Evolutionary conservation across 2,888 invertebrate species (phyloP).

Genomic region (Ctenicera cuprea): DNA sequence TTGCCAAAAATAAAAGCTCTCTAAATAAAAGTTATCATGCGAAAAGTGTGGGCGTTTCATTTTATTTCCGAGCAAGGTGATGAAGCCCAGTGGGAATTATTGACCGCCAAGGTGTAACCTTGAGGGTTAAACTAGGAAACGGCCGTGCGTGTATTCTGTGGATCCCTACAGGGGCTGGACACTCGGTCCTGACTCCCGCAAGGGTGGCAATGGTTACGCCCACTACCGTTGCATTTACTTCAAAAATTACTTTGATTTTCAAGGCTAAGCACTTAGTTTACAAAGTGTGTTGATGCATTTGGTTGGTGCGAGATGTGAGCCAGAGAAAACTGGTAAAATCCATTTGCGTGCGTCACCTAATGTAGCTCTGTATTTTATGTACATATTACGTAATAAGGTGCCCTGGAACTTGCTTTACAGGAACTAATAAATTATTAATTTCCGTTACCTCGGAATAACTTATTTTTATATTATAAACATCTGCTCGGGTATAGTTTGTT

Average conservation of each 20-base stretch:
- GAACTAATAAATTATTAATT: too few species aligned
- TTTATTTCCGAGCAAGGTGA: background rate
- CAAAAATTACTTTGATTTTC: conserved; percentile 13
- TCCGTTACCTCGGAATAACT: too few species aligned
- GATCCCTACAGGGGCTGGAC: conserved; percentile 66
- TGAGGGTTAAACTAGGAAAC: conserved; percentile 39
- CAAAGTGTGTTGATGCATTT: too few species aligned
- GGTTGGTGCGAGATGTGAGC: too few species aligned
- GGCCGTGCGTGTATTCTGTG: conserved; percentile 19
- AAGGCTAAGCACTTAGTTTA: background rate
- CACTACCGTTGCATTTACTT: conserved; percentile 67
- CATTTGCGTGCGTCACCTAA: too few species aligned
- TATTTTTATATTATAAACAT: too few species aligned
- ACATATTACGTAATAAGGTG: too few species aligned
- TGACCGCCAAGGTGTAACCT: conserved; percentile 35
- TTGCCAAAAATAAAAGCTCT: background rate
- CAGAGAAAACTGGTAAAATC: too few species aligned
- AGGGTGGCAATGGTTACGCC: conserved; percentile 71
- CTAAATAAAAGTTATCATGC: background rate
- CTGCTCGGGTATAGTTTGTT: too few species aligned
- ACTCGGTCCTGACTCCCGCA: conserved; percentile 62
- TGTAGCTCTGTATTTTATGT: too few species aligned
- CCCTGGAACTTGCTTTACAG: too few species aligned
- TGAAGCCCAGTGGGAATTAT: background rate
- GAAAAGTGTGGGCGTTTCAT: background rate